Conservation (phyloP, 2,888 invertebrate genomes). For the Chesias legatella region DNA sequence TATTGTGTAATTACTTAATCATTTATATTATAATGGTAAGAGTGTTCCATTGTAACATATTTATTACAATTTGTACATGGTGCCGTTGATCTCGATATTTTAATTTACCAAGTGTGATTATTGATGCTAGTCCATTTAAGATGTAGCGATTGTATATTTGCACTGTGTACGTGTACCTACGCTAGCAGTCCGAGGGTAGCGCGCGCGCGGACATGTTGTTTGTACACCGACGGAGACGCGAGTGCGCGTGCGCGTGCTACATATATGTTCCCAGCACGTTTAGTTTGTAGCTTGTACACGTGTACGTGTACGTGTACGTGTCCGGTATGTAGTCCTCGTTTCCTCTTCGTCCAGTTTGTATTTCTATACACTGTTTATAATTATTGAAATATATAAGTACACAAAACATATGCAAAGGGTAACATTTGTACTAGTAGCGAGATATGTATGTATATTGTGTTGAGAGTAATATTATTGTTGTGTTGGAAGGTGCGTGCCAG, state of each 20-base stretch:
- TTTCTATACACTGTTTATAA: constrained; percentile 31
- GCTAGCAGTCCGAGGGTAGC: constrained; percentile 11
- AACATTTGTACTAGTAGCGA: constrained; percentile 44
- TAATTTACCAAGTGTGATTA: constrained; percentile 56
- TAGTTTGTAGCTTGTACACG: constrained; percentile 7
- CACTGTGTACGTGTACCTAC: constrained; percentile 27
- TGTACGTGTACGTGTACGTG: background rate
- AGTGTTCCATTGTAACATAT: constrained; percentile 14
- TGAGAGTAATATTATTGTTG: constrained; percentile 39
- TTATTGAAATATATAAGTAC: constrained; percentile 40
- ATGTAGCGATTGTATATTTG: constrained; percentile 32
- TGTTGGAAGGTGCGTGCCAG: constrained; percentile 31
- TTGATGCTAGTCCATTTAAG: constrained; percentile 52
- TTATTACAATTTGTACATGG: constrained; percentile 14
- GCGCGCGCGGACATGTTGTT: constrained; percentile 1
- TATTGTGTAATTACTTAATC: constrained; percentile 17
- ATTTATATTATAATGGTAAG: constrained; percentile 17
- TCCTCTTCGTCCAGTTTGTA: constrained; percentile 44
- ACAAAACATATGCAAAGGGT: constrained; percentile 49
- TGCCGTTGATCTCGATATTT: constrained; percentile 17
- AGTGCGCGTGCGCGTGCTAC: too few species aligned
- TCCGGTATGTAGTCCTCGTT: constrained; percentile 33
- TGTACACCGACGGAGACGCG: too few species aligned
- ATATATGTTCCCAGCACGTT: too few species aligned
- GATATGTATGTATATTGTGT: constrained; percentile 42